Percentiles rank a stretch among this genome's conserved stretches.
phyloP scores from a whole-genome alignment of 2,888 invertebrate genomes.

The Trimorus sp. region DNA sequence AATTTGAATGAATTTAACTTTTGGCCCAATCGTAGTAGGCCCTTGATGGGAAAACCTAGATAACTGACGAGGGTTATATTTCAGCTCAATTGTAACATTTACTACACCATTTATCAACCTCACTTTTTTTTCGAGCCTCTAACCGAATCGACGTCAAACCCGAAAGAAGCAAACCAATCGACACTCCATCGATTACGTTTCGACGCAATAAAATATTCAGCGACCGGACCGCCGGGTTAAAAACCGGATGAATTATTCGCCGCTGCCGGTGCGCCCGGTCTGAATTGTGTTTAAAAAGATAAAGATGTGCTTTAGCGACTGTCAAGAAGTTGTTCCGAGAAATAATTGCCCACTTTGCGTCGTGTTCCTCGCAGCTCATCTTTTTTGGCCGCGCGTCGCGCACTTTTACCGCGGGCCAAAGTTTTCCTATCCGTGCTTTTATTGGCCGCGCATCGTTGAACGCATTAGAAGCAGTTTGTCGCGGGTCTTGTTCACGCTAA shows the following conservation, averaged over 20 bases:
- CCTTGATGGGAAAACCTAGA: no score
- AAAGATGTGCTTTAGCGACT: constrained; percentile 61
- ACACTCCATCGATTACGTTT: no score
- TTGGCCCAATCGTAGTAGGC: no score
- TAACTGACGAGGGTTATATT: no score
- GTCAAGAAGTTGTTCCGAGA: constrained; percentile 63
- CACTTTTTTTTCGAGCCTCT: no score
- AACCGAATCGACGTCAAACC: no score
- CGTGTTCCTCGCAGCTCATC: constrained; percentile 63
- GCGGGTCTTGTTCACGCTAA: constrained; percentile 60
- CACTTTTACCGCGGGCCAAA: constrained; percentile 60
- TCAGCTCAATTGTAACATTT: no score
- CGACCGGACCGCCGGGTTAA: background rate
- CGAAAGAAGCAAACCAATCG: no score
- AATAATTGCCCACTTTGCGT: constrained; percentile 66
- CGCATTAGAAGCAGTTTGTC: constrained; percentile 67
- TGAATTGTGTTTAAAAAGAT: constrained; percentile 57
- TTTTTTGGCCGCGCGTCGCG: constrained; percentile 60
- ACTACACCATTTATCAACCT: no score
- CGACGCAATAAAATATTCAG: no score
- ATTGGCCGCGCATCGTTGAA: constrained; percentile 64
- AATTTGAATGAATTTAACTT: no score
- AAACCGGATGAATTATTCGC: constrained; percentile 36
- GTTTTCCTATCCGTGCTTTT: constrained; percentile 65
- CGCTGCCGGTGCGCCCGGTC: constrained; percentile 31